phyloP scores from a whole-genome alignment of 2,888 invertebrate species.

The Cheilosia scutellata region DNA sequence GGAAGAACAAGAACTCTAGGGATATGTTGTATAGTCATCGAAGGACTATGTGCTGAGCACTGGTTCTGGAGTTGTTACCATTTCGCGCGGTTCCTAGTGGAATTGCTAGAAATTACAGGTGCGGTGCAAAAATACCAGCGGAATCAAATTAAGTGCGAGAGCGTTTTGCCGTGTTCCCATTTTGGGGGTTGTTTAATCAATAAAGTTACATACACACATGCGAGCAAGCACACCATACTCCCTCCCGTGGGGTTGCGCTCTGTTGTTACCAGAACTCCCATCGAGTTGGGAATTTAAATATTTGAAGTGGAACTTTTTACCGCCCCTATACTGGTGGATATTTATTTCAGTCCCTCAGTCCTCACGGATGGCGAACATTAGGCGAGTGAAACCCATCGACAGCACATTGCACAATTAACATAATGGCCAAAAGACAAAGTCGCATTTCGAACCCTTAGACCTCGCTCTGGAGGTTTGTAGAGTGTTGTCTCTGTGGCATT shows the following conservation, averaged over 20 bases:
- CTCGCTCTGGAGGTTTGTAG: background rate
- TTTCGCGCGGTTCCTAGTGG: slow-evolving; percentile 64
- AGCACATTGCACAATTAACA: slow-evolving; percentile 67
- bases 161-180: slow-evolving; percentile 51
- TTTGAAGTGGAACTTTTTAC: slow-evolving; percentile 37
- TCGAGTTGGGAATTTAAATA: slow-evolving; percentile 52
- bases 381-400: slow-evolving; percentile 42
- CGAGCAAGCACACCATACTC: background rate
- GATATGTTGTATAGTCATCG: slow-evolving; percentile 57
- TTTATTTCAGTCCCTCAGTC: slow-evolving; percentile 36
- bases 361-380: slow-evolving; percentile 6
- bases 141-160: slow-evolving; percentile 74
- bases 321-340: slow-evolving; percentile 1
- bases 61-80: slow-evolving; percentile 55
- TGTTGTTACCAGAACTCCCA: slow-evolving; percentile 27
- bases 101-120: slow-evolving; percentile 70
- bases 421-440: slow-evolving; percentile 67
- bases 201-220: slow-evolving; percentile 36
- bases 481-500: slow-evolving; percentile 18
- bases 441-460: slow-evolving; percentile 41
- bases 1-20: slow-evolving; percentile 28
- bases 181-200: slow-evolving; percentile 71
- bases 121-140: slow-evolving; percentile 57
- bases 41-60: slow-evolving; percentile 2
- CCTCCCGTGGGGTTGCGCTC: background rate